These are phyloP conservation scores for Argyrosomus japonicus DNA, from an alignment of 2,113 vertebrate genomes.

Conservation along the genomic window DNA sequence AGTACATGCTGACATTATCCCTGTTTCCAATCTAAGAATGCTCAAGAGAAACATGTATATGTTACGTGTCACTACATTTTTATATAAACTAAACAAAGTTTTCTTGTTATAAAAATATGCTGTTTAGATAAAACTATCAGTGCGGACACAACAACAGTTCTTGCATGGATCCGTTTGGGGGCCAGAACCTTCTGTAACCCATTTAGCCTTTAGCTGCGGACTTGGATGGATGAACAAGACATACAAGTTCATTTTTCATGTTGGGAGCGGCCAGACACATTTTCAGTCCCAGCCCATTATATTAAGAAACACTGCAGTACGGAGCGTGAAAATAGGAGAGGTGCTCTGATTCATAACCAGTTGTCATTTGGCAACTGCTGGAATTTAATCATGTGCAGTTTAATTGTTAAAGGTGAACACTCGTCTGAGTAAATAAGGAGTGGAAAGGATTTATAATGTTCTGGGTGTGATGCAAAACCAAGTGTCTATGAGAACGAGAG, in stretches of 20 bases:
- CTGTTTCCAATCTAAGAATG: too few relatives aligned
- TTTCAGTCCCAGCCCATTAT: slow-evolving; percentile 25
- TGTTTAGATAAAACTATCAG: slow-evolving; percentile 2
- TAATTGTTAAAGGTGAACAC: slow-evolving; percentile 37
- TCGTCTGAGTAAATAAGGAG: slow-evolving; percentile 30
- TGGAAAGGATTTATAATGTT: slow-evolving; percentile 9
- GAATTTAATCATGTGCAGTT: slow-evolving; percentile 37
- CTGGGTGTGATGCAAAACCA: slow-evolving; percentile 28
- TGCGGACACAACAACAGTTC: neutral
- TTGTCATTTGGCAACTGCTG: slow-evolving; percentile 21
- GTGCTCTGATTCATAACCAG: slow-evolving; percentile 49
- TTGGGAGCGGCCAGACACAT: slow-evolving; percentile 16
- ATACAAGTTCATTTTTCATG: slow-evolving; percentile 41
- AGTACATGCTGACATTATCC: too few relatives aligned
- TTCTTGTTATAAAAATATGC: neutral
- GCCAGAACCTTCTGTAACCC: slow-evolving; percentile 19
- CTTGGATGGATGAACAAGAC: slow-evolving; percentile 45
- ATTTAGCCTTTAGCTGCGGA: slow-evolving; percentile 20
- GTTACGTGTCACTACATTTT: too few relatives aligned
- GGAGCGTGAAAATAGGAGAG: slow-evolving; percentile 23
- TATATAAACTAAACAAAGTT: neutral
- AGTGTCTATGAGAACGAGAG: neutral
- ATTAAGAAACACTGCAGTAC: slow-evolving; percentile 38
- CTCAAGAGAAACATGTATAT: too few relatives aligned
- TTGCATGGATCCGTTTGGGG: neutral